phyloP scores from a whole-genome alignment of 2,888 invertebrate species.

The Synergus laeviventris region DNA sequence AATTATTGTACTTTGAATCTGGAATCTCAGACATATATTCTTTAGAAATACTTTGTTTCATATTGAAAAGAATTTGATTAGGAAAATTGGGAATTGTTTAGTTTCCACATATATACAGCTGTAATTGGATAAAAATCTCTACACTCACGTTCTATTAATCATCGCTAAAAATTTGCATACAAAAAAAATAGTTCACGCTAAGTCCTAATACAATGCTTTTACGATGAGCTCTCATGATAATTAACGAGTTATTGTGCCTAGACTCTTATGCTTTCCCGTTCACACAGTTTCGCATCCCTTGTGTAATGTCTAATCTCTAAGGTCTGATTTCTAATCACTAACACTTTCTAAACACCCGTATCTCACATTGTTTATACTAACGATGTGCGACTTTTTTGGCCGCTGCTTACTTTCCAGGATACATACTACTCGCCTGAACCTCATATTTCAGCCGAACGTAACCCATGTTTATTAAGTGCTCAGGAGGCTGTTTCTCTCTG shows the following conservation, averaged over 20 bases:
- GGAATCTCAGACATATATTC: neutral
- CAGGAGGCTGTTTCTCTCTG: constrained; percentile 96
- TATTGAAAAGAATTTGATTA: neutral
- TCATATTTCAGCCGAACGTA: constrained; percentile 72
- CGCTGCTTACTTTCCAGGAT: constrained; percentile 80
- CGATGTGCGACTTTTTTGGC: constrained; percentile 63
- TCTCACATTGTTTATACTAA: constrained; percentile 58
- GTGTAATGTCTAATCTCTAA: constrained; percentile 19
- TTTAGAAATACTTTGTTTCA: neutral
- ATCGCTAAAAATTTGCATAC: neutral
- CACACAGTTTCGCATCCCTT: constrained; percentile 42
- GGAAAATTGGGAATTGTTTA: neutral
- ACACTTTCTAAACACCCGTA: constrained; percentile 33
- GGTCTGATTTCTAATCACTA: constrained; percentile 8
- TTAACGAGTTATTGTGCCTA: constrained; percentile 4
- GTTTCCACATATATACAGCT: neutral
- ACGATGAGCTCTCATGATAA: constrained; percentile 39
- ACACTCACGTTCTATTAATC: neutral
- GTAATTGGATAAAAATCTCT: neutral
- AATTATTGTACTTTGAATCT: neutral
- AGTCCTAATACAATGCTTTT: neutral
- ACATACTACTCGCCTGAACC: constrained; percentile 83
- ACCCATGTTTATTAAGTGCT: constrained; percentile 91
- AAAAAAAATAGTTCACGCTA: neutral
- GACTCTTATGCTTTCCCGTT: constrained; percentile 1